Evolutionary conservation across 2,113 vertebrate genomes (phyloP).

Genomic region (Pogonocichla stellata): DNA sequence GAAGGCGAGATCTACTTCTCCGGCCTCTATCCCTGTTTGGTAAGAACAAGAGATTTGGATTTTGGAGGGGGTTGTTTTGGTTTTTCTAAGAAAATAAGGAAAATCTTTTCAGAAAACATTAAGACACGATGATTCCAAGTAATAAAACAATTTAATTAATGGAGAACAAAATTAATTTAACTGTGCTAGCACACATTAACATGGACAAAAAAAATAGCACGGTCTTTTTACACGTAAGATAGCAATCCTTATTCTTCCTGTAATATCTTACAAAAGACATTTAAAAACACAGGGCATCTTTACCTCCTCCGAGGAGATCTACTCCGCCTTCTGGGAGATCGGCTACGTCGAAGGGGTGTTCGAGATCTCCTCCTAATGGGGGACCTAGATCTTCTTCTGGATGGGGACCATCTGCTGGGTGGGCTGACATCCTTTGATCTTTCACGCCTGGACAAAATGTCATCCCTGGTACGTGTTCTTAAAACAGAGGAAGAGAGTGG

Average conservation of each 20-base stretch:
- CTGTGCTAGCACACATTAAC: not conserved
- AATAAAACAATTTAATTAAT: not conserved
- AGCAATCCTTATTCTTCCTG: not conserved
- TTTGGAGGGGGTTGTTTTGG: fast-evolving
- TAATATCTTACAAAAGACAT: not conserved
- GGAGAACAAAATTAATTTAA: not conserved
- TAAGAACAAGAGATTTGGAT: not conserved
- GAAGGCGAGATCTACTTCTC: conserved; percentile 83
- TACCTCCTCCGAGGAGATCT: conserved; percentile 90
- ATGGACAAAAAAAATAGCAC: not conserved
- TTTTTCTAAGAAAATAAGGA: not conserved
- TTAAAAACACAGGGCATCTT: not conserved
- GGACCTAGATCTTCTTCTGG: conserved; percentile 81
- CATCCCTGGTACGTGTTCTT: conserved; percentile 81
- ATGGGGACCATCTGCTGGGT: conserved; percentile 77
- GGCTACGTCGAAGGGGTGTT: conserved; percentile 83
- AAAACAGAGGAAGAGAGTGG: not conserved
- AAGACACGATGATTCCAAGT: not conserved
- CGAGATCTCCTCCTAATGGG: conserved; percentile 80
- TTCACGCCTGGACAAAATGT: conserved; percentile 76
- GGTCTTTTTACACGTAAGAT: fast-evolving
- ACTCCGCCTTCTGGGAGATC: conserved; percentile 87
- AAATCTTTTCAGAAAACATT: not conserved
- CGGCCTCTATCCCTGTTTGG: conserved; percentile 83
- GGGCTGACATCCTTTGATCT: conserved; percentile 78